phyloP scores from a whole-genome alignment of 2,797 vertebrate genomes.

The Coranthus polyacanthus region DNA sequence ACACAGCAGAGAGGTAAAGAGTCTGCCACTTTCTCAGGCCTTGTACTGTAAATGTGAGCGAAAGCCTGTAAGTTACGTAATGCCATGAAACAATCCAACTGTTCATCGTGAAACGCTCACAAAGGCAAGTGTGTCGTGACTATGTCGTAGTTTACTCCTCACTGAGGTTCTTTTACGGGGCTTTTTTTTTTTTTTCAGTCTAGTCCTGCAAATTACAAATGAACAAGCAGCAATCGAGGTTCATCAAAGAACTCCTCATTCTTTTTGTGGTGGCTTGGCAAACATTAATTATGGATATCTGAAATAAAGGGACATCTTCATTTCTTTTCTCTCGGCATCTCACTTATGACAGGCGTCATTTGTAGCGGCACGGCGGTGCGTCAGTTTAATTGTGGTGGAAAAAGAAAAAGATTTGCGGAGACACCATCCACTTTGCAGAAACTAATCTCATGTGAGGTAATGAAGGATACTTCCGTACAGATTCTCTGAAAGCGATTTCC shows the following conservation, averaged over 20 bases:
- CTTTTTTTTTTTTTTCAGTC: slow-evolving; percentile 24
- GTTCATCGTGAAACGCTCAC: slow-evolving; percentile 66
- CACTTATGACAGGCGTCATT: slow-evolving; percentile 49
- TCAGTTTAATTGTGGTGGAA: slow-evolving; percentile 49
- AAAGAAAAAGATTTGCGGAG: slow-evolving; percentile 26
- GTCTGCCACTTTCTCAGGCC: slow-evolving; percentile 16
- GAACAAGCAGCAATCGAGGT: slow-evolving; percentile 47
- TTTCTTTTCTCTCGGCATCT: slow-evolving; percentile 32
- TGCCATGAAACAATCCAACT: slow-evolving; percentile 58
- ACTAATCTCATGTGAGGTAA: slow-evolving; percentile 69
- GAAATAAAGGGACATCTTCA: slow-evolving; percentile 48
- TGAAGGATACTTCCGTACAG: slow-evolving; percentile 56
- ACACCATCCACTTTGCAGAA: slow-evolving; percentile 54
- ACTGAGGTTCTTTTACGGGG: slow-evolving; percentile 45
- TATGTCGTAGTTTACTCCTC: slow-evolving; percentile 49
- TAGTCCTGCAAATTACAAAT: slow-evolving; percentile 47
- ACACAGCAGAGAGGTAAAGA: slow-evolving; percentile 43
- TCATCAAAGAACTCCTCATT: slow-evolving; percentile 55
- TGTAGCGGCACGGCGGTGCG: slow-evolving; percentile 42
- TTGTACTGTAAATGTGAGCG: slow-evolving; percentile 29
- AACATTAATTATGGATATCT: slow-evolving; percentile 61
- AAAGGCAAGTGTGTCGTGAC: slow-evolving; percentile 70
- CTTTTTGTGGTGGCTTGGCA: slow-evolving; percentile 42
- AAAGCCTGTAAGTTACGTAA: slow-evolving; percentile 72
- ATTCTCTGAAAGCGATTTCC: slow-evolving; percentile 67